Base-by-base conservation (phyloP, 2,888 invertebrate species). In the Lasioglossum calceatum region DNA sequence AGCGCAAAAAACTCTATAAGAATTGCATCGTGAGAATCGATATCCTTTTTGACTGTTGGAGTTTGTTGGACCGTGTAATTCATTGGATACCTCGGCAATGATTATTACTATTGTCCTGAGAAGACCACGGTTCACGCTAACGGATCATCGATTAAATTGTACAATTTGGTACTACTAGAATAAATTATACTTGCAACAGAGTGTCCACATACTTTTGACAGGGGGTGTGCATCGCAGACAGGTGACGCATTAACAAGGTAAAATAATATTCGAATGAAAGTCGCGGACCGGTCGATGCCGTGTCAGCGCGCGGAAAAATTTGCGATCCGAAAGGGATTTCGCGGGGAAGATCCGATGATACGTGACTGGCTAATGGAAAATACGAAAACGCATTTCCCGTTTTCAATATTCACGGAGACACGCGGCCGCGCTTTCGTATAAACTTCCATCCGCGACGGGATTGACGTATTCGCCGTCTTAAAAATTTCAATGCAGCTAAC, bases 401-500 rank as follows among this genome's bases (percentile, higher is more conserved):
- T 82, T 70, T 81, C 74, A 64, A 77, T 84, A 79, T 78, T 58
- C 61, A 64, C 42, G 5, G 39, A 50, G 58, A 36, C 27, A 36
- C 58, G 23, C 67, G n/a, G 4, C 1, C n/a, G 14, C 4, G 27
- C 12, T 67, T 64, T 42, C 71, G 71, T 64, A 47, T 78, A 77
- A 77, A 81, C 73, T 79, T 87, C 82, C 75, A 87, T 85, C 80
- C 79, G 72, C 73, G 71, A 64, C 72, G 80, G 71, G 79, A 83
- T 77, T 82, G 81, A 78, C 89, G 77, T 77, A 89, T 87, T 82
- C 76, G 76, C 61, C 47, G 80, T 47, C 50, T 77, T 84, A 81
- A 89, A 89, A 87, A 84, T 89, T 87, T 83, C 86, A 87, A 70
- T 82, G 74, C 77, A 64, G 64, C 36, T 70, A 67, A 50, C 27